Evolutionary conservation across 2,888 invertebrate genomes (phyloP).

Genomic region (Cosmorhoe ocellata): DNA sequence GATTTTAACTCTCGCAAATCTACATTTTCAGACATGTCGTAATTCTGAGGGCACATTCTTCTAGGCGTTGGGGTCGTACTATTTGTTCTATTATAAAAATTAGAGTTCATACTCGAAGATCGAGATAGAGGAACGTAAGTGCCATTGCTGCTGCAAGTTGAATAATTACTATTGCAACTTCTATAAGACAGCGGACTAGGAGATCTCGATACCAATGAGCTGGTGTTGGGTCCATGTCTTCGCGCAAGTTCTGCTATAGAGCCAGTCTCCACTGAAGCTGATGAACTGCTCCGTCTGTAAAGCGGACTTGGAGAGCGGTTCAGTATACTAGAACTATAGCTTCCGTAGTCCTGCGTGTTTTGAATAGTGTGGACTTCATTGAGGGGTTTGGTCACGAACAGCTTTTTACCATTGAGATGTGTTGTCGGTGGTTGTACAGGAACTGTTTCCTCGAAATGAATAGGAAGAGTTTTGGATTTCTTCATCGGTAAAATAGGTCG

Average conservation of each 20-base stretch:
- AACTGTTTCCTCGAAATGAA: slow-evolving; percentile 69
- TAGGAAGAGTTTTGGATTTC: slow-evolving; percentile 74
- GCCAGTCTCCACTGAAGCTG: slow-evolving; percentile 71
- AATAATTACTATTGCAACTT: slow-evolving; percentile 72
- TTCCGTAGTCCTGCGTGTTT: slow-evolving; percentile 52
- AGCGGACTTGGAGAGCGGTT: slow-evolving; percentile 67
- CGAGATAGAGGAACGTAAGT: slow-evolving; percentile 70
- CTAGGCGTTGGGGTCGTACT: slow-evolving; percentile 83
- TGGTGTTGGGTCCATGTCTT: slow-evolving; percentile 63
- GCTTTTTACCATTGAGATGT: slow-evolving; percentile 62
- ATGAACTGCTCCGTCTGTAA: slow-evolving; percentile 66
- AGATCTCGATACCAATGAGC: slow-evolving; percentile 72
- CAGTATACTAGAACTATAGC: slow-evolving; percentile 42
- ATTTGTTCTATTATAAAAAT: slow-evolving; percentile 64
- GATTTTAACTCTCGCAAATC: slow-evolving; percentile 83
- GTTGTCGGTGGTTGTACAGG: slow-evolving; percentile 57
- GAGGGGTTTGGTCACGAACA: slow-evolving; percentile 69
- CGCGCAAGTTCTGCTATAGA: slow-evolving; percentile 76
- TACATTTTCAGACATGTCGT: slow-evolving; percentile 67
- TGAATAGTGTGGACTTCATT: slow-evolving; percentile 71
- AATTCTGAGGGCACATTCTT: slow-evolving; percentile 86
- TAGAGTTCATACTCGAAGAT: slow-evolving; percentile 70
- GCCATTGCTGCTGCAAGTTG: slow-evolving; percentile 74
- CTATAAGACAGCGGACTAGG: slow-evolving; percentile 81
- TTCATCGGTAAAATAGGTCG: slow-evolving; percentile 71